Conservation (phyloP, 2,797 vertebrate species). For the Cynodonichthys magdalenae region DNA sequence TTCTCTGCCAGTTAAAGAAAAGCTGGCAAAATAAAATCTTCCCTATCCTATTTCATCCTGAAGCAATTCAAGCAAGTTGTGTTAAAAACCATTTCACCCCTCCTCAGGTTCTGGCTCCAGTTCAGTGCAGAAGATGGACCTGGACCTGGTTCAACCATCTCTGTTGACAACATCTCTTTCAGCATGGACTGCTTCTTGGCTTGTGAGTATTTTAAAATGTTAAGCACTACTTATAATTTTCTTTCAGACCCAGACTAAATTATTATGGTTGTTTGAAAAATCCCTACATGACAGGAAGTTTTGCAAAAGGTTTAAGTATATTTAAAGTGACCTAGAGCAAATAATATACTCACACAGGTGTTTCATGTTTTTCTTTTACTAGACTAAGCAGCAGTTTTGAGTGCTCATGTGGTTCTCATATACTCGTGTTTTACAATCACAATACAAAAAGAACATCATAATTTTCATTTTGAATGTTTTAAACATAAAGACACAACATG, state of each 20-base stretch:
- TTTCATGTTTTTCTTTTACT: too few species aligned
- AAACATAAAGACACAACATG: too few species aligned
- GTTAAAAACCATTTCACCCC: constrained; percentile 29
- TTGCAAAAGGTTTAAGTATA: too few species aligned
- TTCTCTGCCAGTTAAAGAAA: constrained; percentile 19
- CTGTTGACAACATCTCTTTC: constrained; percentile 94
- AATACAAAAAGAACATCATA: too few species aligned
- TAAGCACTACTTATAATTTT: constrained; percentile 2
- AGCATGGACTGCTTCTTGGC: constrained; percentile 97
- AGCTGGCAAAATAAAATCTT: constrained; percentile 13
- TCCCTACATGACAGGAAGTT: constrained; percentile 18
- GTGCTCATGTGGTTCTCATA: too few species aligned
- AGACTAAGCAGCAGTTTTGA: too few species aligned
- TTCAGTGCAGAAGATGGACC: constrained; percentile 87
- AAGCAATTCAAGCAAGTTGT: constrained; percentile 10
- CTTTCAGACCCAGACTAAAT: constrained; percentile 14
- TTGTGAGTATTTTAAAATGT: constrained; percentile 84
- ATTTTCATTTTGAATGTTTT: too few species aligned
- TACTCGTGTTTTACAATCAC: too few species aligned
- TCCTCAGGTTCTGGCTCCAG: constrained; percentile 93
- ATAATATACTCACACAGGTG: too few species aligned
- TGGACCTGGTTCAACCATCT: constrained; percentile 86
- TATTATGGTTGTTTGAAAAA: background rate
- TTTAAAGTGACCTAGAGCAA: too few species aligned
- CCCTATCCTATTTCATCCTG: constrained; percentile 19